Evolutionary conservation across 2,797 vertebrate species (phyloP).

Genomic region (Amblyopsis hoosieri): DNA sequence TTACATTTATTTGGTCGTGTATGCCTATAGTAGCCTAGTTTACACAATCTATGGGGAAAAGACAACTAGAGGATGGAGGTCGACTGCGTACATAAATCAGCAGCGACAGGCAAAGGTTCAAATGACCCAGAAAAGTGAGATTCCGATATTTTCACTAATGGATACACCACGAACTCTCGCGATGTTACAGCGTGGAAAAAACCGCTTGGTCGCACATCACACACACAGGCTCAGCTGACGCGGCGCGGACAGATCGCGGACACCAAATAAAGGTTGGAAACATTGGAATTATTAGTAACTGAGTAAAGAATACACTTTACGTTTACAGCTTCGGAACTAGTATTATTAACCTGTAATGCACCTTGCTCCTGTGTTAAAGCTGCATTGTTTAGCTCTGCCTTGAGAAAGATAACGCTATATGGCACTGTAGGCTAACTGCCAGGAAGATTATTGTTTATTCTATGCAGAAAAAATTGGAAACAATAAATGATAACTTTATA

Average conservation of each 20-base stretch:
- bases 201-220: constrained; percentile 34
- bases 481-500: not conserved
- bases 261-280: constrained; percentile 41
- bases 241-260: constrained; percentile 42
- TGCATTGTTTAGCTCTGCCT: constrained; percentile 8
- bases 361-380: not conserved
- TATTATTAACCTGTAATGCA: not conserved
- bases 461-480: not conserved
- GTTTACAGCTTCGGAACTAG: not conserved
- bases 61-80: constrained; percentile 5
- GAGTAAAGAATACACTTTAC: not conserved
- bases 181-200: constrained; percentile 28
- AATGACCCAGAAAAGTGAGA: constrained; percentile 66
- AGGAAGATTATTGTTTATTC: constrained; percentile 14
- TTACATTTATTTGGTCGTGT: constrained; percentile 52
- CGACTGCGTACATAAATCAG: constrained; percentile 60
- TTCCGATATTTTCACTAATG: constrained; percentile 42
- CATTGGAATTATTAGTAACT: too few species aligned
- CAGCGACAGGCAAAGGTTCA: constrained; percentile 42
- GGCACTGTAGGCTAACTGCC: not conserved
- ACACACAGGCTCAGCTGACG: constrained; percentile 52
- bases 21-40: constrained; percentile 40
- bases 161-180: constrained; percentile 56
- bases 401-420: constrained; percentile 11
- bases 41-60: constrained; percentile 14